These are phyloP conservation scores for Lingula anatina DNA, from an alignment of 2,888 invertebrate genomes.

Conservation along the genomic window DNA sequence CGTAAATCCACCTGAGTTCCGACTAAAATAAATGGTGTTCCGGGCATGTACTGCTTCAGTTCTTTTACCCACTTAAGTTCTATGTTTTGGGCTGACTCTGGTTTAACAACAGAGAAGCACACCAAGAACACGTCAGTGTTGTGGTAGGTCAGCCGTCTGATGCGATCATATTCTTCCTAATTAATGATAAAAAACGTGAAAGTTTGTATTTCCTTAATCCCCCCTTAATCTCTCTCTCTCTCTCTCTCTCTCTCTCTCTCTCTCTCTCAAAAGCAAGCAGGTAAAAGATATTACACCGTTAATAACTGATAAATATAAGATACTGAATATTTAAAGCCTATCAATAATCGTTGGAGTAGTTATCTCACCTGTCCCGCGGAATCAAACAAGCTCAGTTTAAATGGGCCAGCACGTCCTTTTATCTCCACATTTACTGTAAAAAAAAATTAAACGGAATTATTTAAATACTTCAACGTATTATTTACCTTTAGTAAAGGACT, in stretches of 20 bases:
- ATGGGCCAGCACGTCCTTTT: conserved; percentile 16
- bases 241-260: too few relatives aligned
- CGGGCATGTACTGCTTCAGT: conserved; percentile 29
- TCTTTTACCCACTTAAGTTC: conserved; percentile 34
- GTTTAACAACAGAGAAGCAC: conserved; percentile 31
- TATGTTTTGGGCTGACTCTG: conserved; percentile 33
- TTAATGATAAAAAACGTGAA: conserved; percentile 6
- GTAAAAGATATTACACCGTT: too few relatives aligned
- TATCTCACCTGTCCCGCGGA: conserved; percentile 40
- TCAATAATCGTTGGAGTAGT: too few relatives aligned
- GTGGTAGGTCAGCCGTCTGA: conserved; percentile 33
- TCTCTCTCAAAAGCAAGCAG: too few relatives aligned
- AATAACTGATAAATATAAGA: too few relatives aligned
- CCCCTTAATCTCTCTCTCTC: too few relatives aligned
- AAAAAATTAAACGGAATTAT: conserved; percentile 2
- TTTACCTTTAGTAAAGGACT: too few relatives aligned
- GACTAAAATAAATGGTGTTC: conserved; percentile 32
- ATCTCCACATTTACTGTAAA: conserved; percentile 25
- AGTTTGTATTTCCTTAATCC: too few relatives aligned
- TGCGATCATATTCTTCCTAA: conserved; percentile 38
- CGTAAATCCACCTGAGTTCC: conserved; percentile 37
- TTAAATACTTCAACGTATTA: too few relatives aligned
- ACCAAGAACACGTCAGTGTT: conserved; percentile 38
- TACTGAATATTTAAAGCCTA: too few relatives aligned
- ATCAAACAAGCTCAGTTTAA: conserved; percentile 28